Evolutionary conservation across 2,888 invertebrate species (phyloP), one percentile per base, ranked within the genome.

Genomic region (Laspeyria flexula): DNA sequence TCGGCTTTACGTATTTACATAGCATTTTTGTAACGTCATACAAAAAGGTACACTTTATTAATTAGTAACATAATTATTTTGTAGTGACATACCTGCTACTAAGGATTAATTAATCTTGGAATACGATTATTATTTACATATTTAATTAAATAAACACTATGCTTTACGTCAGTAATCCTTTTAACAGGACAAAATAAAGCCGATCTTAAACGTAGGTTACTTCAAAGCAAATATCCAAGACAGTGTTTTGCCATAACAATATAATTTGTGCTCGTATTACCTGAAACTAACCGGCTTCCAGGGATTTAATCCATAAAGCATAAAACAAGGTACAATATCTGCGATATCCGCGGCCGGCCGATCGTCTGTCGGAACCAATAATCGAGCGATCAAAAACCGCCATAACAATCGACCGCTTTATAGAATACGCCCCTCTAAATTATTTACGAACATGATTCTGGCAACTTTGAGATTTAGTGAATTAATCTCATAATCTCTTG

Each of bases 331-430:
- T 37, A 47, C 21, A 49, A 33, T 40, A 42, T 57, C 25, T 15
- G 34, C n/a, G 13, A 38, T 64, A 43, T 57, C 49, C 49, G 44
- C 46, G 46, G 51, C 34, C 34, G 10, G 16, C 10, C 29, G 47
- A 42, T 52, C 39, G 43, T 41, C 40, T 60, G 42, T 45, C 45
- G 41, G 46, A 38, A 38, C 50, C 47, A 52, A 61, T 54, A 49
- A 61, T 52, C 55, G 43, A 55, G 27, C 44, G 40, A 56, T 61
- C 55, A 51, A 54, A 65, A 61, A 55, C 46, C 41, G 16, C 47
- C 29, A 13, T 49, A 46, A 44, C 37, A 35, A 53, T 43, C 42
- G 18, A 43, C 30, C 34, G 34, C 39, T 50, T 49, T 51, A 49
- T 42, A 55, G 44, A 60, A 53, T 60, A 61, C 39, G 18, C 58